Evolutionary conservation across 2,797 vertebrate species (phyloP).

Genomic region (Epinephelus malabaricus): DNA sequence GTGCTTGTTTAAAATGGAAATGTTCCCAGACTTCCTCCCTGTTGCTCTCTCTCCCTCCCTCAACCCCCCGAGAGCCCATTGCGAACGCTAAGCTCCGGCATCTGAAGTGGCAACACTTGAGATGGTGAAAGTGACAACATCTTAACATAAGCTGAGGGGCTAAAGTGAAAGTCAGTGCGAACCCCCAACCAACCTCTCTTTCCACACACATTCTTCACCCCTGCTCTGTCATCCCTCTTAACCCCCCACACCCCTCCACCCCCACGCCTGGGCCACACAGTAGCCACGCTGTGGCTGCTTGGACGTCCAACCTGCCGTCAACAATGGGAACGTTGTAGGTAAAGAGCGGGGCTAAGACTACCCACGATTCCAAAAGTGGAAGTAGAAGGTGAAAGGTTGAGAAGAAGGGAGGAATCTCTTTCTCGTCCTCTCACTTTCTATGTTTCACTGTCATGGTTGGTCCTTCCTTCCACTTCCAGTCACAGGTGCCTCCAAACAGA

Average conservation of each 20-base stretch:
- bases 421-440: slow-evolving; percentile 52
- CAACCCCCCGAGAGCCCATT: slow-evolving; percentile 58
- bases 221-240: slow-evolving; percentile 53
- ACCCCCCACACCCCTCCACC: slow-evolving; percentile 9
- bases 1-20: slow-evolving; percentile 83
- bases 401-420: slow-evolving; percentile 22
- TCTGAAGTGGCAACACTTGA: slow-evolving; percentile 89
- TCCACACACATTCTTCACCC: slow-evolving; percentile 70
- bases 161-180: slow-evolving; percentile 79
- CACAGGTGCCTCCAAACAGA: slow-evolving; percentile 86
- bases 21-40: slow-evolving; percentile 81
- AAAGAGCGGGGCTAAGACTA: slow-evolving; percentile 46
- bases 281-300: slow-evolving; percentile 26
- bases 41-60: slow-evolving; percentile 62
- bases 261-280: slow-evolving; percentile 30
- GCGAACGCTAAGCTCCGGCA: slow-evolving; percentile 84
- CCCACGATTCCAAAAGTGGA: slow-evolving; percentile 22
- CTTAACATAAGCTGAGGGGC: slow-evolving; percentile 86
- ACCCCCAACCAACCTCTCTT: slow-evolving; percentile 72
- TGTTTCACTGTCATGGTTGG: slow-evolving; percentile 68
- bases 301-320: slow-evolving; percentile 45
- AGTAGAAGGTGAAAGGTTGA: slow-evolving; percentile 32
- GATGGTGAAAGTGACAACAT: slow-evolving; percentile 89
- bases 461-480: slow-evolving; percentile 73
- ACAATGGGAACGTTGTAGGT: slow-evolving; percentile 56